These are phyloP conservation scores for Phalanger gymnotis DNA, from an alignment of 2,797 vertebrate species.

Conservation along the genomic window DNA sequence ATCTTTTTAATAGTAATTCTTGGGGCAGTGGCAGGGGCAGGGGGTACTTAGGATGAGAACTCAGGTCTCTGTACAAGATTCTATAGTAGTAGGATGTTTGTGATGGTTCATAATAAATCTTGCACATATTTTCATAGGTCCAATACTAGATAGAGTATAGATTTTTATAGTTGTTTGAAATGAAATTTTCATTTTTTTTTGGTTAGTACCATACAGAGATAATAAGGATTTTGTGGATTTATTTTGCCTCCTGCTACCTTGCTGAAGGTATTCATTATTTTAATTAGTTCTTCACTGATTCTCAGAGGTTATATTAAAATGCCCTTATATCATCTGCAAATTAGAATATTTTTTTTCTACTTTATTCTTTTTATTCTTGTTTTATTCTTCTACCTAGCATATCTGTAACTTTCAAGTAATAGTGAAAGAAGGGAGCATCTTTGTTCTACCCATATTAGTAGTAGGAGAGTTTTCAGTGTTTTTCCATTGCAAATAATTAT, in stretches of 20 bases:
- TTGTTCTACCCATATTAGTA: background rate
- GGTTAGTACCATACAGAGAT: background rate
- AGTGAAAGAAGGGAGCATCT: background rate
- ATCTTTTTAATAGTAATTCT: background rate
- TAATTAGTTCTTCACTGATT: background rate
- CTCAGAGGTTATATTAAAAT: background rate
- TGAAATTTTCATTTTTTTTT: background rate
- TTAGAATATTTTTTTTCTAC: background rate
- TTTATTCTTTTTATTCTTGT: background rate
- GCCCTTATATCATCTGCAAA: background rate
- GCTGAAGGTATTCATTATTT: background rate
- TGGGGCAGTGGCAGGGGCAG: fast-evolving
- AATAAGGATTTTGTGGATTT: background rate
- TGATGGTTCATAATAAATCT: background rate
- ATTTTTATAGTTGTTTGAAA: background rate
- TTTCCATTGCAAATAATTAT: background rate
- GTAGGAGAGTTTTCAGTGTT: background rate
- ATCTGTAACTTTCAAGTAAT: background rate
- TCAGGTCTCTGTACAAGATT: background rate
- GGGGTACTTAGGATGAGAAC: background rate
- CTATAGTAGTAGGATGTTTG: no score
- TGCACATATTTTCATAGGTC: background rate
- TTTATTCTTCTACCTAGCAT: background rate
- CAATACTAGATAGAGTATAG: background rate
- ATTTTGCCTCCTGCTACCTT: background rate